Percentiles rank a stretch among this genome's conserved stretches.
phyloP scores from a whole-genome alignment of 2,113 vertebrate genomes.

The Aegotheles bennettii region DNA sequence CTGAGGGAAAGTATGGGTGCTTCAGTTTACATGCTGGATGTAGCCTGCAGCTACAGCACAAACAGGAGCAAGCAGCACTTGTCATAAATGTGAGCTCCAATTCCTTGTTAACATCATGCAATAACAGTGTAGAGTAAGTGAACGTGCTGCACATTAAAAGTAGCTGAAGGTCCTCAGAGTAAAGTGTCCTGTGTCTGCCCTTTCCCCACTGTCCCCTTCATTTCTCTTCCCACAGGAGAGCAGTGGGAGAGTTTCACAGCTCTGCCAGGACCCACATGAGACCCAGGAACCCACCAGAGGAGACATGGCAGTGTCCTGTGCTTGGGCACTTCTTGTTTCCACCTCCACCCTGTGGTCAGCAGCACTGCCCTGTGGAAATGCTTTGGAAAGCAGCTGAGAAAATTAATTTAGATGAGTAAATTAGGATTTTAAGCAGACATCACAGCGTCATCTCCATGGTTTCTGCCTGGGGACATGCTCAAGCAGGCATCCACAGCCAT shows the following conservation, averaged over 20 bases:
- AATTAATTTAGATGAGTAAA: not conserved
- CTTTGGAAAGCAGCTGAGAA: not conserved
- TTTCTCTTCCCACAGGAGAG: not conserved
- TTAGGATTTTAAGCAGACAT: not conserved
- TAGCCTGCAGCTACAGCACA: not conserved
- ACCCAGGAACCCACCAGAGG: rapidly evolving
- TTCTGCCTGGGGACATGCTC: not conserved
- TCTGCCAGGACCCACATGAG: not conserved
- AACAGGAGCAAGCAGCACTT: not conserved
- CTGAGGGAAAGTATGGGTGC: not conserved
- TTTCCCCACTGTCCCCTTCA: not conserved
- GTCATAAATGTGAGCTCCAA: not conserved
- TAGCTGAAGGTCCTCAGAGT: not conserved
- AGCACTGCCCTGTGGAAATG: not conserved
- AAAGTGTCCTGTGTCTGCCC: not conserved
- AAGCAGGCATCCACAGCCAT: not conserved
- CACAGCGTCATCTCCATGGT: not conserved
- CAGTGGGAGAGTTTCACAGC: not conserved
- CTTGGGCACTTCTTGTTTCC: not conserved
- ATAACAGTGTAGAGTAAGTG: not conserved
- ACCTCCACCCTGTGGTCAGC: not conserved
- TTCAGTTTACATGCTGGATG: not conserved
- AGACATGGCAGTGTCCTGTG: rapidly evolving
- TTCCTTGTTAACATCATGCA: not conserved
- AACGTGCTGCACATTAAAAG: not conserved